Evolutionary conservation across 2,888 invertebrate species (phyloP).

Genomic region (Scaptomyza cyrtandrae): DNA sequence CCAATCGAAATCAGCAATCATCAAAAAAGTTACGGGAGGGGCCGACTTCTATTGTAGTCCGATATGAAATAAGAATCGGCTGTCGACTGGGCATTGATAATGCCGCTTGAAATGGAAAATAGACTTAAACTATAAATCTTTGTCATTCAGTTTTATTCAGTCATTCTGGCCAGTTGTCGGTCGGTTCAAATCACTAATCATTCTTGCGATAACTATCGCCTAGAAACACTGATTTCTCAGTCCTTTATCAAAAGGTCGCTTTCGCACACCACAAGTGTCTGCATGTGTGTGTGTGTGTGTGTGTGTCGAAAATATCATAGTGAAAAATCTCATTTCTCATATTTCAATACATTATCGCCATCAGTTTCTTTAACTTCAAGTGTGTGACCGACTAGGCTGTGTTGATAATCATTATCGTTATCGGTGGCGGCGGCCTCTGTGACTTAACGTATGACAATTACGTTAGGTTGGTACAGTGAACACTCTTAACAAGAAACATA

Average conservation of each 20-base stretch:
- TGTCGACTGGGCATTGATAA: constrained; percentile 50
- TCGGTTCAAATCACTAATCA: constrained; percentile 34
- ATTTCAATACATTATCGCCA: constrained; percentile 63
- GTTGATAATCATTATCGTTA: constrained; percentile 66
- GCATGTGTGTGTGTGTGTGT: not conserved
- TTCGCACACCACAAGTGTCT: constrained; percentile 24
- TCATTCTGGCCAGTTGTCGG: not conserved
- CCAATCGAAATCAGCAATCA: constrained; percentile 60
- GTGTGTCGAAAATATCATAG: constrained; percentile 35
- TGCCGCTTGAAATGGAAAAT: not conserved
- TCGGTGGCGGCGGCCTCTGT: constrained; percentile 31
- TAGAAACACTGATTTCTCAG: constrained; percentile 43
- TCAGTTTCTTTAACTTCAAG: constrained; percentile 61
- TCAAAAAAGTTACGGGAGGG: constrained; percentile 17
- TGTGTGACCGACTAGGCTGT: constrained; percentile 27
- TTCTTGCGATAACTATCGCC: constrained; percentile 57
- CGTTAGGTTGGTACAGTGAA: not conserved
- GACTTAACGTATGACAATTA: constrained; percentile 8
- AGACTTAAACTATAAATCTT: constrained; percentile 61
- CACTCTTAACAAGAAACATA: not conserved
- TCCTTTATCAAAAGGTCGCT: constrained; percentile 43
- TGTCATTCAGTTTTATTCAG: constrained; percentile 47
- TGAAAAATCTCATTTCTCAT: constrained; percentile 60
- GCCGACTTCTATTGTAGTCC: constrained; percentile 7
- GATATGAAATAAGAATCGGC: constrained; percentile 57